Percentiles rank a stretch among this genome's conserved stretches.
Evolutionary conservation across 2,888 invertebrate species (phyloP).

Genomic region (Drosophila setosimentum): DNA sequence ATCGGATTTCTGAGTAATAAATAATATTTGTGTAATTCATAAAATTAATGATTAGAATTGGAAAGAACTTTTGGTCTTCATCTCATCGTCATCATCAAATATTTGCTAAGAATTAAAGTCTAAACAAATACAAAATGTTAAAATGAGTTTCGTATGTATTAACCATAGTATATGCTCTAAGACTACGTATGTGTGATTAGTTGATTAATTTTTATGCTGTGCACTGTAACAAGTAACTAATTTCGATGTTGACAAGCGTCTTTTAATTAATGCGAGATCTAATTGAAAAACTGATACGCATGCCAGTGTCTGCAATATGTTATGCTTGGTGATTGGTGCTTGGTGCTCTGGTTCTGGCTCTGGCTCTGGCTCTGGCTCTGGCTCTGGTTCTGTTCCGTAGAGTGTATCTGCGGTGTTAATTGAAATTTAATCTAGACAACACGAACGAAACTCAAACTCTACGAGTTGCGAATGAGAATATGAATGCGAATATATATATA

Average conservation of each 20-base stretch:
- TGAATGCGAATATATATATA: not conserved
- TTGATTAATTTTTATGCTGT: constrained; percentile 4
- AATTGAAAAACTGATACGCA: constrained; percentile 71
- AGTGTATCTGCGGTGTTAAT: constrained; percentile 70
- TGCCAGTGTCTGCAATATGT: constrained; percentile 39
- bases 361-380: not conserved
- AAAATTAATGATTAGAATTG: not conserved
- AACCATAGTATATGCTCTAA: no score
- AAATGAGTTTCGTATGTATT: not conserved
- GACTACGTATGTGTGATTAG: not conserved
- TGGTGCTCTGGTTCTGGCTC: not conserved
- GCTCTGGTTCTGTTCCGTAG: not conserved
- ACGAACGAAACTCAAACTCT: constrained; percentile 57
- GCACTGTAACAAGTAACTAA: constrained; percentile 26
- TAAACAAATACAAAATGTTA: not conserved
- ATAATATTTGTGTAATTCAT: not conserved
- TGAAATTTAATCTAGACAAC: constrained; percentile 77
- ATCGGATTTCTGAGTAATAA: not conserved
- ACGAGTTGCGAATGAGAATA: constrained; percentile 42
- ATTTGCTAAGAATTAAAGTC: not conserved
- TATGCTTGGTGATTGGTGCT: constrained; percentile 12
- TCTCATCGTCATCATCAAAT: not conserved
- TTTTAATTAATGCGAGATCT: constrained; percentile 76
- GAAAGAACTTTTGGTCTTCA: not conserved
- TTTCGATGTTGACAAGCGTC: constrained; percentile 39